Conservation (phyloP, 2,888 invertebrate genomes). For the Amiota minor region DNA sequence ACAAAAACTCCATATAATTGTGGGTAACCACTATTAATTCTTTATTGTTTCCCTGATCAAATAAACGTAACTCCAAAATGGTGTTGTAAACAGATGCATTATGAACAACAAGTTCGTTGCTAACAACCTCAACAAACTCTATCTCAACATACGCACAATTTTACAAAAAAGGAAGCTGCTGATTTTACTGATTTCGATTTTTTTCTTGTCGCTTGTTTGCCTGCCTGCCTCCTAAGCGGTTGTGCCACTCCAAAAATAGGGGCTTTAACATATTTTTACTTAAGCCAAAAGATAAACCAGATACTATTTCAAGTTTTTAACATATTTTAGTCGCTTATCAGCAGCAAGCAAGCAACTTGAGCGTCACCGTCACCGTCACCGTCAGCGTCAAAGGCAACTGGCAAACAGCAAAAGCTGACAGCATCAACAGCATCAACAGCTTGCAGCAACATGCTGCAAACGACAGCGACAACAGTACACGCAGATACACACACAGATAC, state of each 20-base stretch:
- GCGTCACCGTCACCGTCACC: not conserved
- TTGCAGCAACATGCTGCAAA: conserved; percentile 47
- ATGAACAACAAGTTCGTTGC: too few relatives aligned
- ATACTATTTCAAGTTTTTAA: conserved; percentile 66
- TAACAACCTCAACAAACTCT: too few relatives aligned
- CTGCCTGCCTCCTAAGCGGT: not conserved
- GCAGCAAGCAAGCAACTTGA: conserved; percentile 31
- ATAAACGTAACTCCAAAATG: too few relatives aligned
- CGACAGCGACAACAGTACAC: conserved; percentile 32
- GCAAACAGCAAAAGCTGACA: conserved; percentile 6
- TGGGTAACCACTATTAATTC: too few relatives aligned
- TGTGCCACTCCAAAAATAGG: conserved; percentile 13
- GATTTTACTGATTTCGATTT: too few relatives aligned
- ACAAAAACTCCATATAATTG: too few relatives aligned
- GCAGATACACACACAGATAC: conserved; percentile 31
- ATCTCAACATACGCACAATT: too few relatives aligned
- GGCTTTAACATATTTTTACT: conserved; percentile 31
- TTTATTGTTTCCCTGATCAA: too few relatives aligned
- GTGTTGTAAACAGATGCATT: too few relatives aligned
- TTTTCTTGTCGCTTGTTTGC: not conserved
- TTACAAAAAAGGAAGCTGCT: too few relatives aligned
- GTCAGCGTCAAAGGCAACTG: conserved; percentile 3
- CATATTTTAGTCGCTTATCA: conserved; percentile 63
- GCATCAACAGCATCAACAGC: conserved; percentile 15
- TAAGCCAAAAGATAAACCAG: conserved; percentile 45